Conservation (phyloP, 2,888 invertebrate species). For the Stratiomys singularior region DNA sequence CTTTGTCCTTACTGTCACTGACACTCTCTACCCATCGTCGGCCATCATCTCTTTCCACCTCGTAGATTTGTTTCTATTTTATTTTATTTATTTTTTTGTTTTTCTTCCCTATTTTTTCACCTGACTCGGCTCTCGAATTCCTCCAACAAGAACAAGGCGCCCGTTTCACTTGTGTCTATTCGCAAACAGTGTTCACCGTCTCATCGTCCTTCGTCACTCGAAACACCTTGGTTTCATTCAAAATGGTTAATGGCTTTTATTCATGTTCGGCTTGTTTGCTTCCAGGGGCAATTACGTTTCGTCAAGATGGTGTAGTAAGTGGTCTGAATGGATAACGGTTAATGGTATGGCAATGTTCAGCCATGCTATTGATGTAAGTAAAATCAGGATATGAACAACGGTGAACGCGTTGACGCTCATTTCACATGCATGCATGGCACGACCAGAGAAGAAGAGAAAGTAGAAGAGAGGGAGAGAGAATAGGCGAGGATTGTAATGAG, state of each 20-base stretch:
- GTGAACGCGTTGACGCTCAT: too few species aligned
- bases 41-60: neutral
- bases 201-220: too few species aligned
- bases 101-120: neutral
- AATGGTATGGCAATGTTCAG: conserved; percentile 30
- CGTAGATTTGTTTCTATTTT: neutral
- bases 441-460: too few species aligned
- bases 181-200: conserved; percentile 25
- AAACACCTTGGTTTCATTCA: conserved; percentile 37
- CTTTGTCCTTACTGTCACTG: neutral
- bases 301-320: conserved; percentile 43
- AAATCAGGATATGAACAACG: too few species aligned
- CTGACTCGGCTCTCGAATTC: too few species aligned
- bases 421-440: too few species aligned
- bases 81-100: neutral
- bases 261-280: conserved; percentile 40
- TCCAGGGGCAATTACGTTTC: conserved; percentile 36
- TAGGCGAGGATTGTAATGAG: too few species aligned
- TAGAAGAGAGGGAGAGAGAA: too few species aligned
- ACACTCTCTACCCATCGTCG: neutral
- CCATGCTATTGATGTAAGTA: neutral
- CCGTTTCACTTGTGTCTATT: neutral
- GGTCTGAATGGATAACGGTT: conserved; percentile 40
- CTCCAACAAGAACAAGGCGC: too few species aligned
- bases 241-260: conserved; percentile 37